Conservation (phyloP, 2,797 vertebrate species). For the Decapterus maruadsi region DNA sequence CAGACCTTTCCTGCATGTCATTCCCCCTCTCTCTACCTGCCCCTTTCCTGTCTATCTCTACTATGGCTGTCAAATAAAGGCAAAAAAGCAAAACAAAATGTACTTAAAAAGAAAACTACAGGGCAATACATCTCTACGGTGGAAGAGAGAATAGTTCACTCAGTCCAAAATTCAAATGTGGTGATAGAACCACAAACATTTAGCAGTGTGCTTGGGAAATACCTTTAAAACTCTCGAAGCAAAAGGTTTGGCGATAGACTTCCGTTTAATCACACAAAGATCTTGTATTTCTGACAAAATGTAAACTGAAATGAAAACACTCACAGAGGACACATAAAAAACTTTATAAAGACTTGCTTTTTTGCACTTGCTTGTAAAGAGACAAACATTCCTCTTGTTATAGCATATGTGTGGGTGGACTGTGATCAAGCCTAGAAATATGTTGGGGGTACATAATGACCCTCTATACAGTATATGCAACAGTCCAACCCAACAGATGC, state of each 20-base stretch:
- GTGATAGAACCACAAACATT: not conserved
- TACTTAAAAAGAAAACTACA: constrained; percentile 27
- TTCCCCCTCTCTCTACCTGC: no score
- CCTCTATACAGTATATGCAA: constrained; percentile 15
- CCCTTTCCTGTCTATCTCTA: no score
- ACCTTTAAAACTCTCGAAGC: not conserved
- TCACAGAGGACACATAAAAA: not conserved
- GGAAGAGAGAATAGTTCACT: not conserved
- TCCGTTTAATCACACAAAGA: not conserved
- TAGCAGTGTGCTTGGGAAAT: constrained; percentile 1
- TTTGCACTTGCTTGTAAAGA: constrained; percentile 3
- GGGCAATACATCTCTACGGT: not conserved
- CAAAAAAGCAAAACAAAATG: no score
- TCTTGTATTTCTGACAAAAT: not conserved
- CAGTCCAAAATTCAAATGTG: constrained; percentile 15
- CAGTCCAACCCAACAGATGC: constrained; percentile 20
- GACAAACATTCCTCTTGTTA: constrained; percentile 11
- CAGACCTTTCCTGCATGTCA: no score
- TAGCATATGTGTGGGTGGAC: constrained; percentile 33
- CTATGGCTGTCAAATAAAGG: no score
- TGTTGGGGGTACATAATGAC: constrained; percentile 32
- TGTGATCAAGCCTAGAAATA: constrained; percentile 46
- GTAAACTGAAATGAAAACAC: not conserved
- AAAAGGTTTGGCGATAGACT: not conserved
- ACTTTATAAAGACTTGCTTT: not conserved